phyloP scores from a whole-genome alignment of 2,797 vertebrate genomes.

The Adrianichthys oophorus region DNA sequence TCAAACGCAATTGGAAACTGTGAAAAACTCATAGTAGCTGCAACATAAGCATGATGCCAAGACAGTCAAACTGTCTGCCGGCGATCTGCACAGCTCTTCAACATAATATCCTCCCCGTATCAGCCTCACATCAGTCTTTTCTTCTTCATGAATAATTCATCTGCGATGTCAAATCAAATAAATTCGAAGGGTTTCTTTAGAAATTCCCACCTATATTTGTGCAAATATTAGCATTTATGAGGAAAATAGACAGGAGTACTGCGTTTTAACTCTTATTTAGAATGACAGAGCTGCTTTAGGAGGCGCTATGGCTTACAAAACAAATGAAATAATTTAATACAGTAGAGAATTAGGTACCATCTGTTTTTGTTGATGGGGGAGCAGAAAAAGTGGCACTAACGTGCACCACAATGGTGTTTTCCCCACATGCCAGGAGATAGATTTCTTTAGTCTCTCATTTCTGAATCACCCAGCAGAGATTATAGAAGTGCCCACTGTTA shows the following conservation, averaged over 20 bases:
- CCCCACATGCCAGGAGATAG: constrained; percentile 43
- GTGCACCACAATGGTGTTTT: constrained; percentile 26
- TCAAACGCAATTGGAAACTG: constrained; percentile 8
- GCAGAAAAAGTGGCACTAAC: constrained; percentile 25
- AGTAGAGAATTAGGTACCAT: constrained; percentile 13
- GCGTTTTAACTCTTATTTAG: constrained; percentile 18
- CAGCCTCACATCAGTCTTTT: constrained; percentile 36
- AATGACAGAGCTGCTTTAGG: constrained; percentile 8
- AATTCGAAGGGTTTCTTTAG: constrained; percentile 33
- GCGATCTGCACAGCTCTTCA: constrained; percentile 37
- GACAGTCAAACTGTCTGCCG: constrained; percentile 18
- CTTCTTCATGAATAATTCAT: constrained; percentile 55
- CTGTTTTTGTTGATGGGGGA: constrained; percentile 28
- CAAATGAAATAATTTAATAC: constrained; percentile 10
- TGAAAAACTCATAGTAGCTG: constrained; percentile 11
- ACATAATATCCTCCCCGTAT: constrained; percentile 35
- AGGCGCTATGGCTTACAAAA: constrained; percentile 4
- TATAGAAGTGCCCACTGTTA: constrained; percentile 56
- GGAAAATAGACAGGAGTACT: background rate
- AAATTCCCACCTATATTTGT: constrained; percentile 19
- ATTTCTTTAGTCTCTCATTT: constrained; percentile 54
- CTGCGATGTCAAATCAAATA: constrained; percentile 29
- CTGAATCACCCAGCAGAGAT: constrained; percentile 55
- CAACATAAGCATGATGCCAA: constrained; percentile 2
- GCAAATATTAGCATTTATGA: constrained; percentile 42